A percentile compares a stretch with the other conserved stretches of the same genome.
phyloP scores from a whole-genome alignment of 2,888 invertebrate species.

The Noctua pronuba region DNA sequence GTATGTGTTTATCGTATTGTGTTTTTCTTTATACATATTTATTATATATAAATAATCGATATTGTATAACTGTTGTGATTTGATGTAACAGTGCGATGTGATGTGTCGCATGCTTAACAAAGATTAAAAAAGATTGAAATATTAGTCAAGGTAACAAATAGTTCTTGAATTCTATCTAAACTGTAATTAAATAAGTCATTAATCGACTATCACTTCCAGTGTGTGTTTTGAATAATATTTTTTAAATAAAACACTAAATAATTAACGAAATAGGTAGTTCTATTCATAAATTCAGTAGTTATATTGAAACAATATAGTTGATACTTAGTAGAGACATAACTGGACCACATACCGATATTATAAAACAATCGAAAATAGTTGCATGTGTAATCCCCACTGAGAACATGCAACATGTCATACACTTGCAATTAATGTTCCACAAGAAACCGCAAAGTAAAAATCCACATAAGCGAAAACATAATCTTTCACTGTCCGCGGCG shows the following conservation, averaged over 20 bases:
- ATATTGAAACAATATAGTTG: not conserved
- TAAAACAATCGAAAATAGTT: not conserved
- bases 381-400: slow-evolving; percentile 17
- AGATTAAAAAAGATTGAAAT: not conserved
- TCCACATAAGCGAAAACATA: slow-evolving; percentile 22
- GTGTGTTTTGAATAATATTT: slow-evolving; percentile 3
- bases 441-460: slow-evolving; percentile 18
- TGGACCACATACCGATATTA: not conserved
- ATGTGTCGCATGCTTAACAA: slow-evolving; percentile 45
- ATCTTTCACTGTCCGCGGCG: slow-evolving; percentile 26
- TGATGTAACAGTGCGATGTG: slow-evolving; percentile 45
- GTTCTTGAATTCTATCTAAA: not conserved
- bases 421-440: slow-evolving; percentile 37
- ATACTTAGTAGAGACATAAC: not conserved
- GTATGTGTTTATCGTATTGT: slow-evolving; percentile 18
- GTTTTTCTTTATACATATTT: not conserved
- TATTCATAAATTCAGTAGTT: not conserved
- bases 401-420: slow-evolving; percentile 4
- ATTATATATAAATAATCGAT: slow-evolving; percentile 10
- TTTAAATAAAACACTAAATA: slow-evolving; percentile 12
- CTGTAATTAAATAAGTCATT: not conserved
- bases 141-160: not conserved
- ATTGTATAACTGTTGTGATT: slow-evolving; percentile 44
- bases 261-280: slow-evolving; percentile 6
- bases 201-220: not conserved